Evolutionary conservation across 2,113 vertebrate species (phyloP), one percentile per base, ranked within the genome.

Genomic region (Odobenus rosmarus): DNA sequence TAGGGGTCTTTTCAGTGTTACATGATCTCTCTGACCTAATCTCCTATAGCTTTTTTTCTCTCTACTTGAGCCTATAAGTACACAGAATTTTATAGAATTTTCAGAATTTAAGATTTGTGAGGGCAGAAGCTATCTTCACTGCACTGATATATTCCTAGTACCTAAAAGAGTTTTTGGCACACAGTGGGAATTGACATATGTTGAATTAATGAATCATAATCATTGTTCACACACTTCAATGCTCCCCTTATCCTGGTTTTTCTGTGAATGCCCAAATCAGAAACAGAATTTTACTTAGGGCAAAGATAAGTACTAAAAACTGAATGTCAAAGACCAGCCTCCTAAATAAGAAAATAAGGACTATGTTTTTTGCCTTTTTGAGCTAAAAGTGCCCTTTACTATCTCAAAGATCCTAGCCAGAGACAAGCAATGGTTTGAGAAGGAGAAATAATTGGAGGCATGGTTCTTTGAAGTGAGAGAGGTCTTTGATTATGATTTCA

Each of bases 401-500:
- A 85, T 96, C 57, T 93, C 64, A 96, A 97, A 62, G 31, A 91
- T 57, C 26, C 33, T n/a, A 94, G 64, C 42, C 26, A 79, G 21
- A 79, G 33, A 96, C 80, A 88, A 93, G 33, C 12, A 93, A 59
- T 13, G 77, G 39, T 86, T 90, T 95, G 46, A 95, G 15, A 74
- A 94, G 67, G 72, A 89, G 14, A 95, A 90, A 89, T 88, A 96
- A 74, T n/a, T 82, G 71, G 31, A 24, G 24, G 4, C 11, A 81
- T 39, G 7, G 21, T 76, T 81, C 21, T 95, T 93, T 55, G 84
- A 26, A 72, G 53, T 88, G 90, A 85, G 92, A 88, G 26, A 51
- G 53, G 9, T 9, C 77, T 85, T 95, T 90, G 39, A 91, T 92
- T 93, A 89, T 92, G 33, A 88, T 88, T 95, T 95, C 39, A 81